Evolutionary conservation across 2,113 vertebrate genomes (phyloP).

Genomic region (Glareola pratincola): DNA sequence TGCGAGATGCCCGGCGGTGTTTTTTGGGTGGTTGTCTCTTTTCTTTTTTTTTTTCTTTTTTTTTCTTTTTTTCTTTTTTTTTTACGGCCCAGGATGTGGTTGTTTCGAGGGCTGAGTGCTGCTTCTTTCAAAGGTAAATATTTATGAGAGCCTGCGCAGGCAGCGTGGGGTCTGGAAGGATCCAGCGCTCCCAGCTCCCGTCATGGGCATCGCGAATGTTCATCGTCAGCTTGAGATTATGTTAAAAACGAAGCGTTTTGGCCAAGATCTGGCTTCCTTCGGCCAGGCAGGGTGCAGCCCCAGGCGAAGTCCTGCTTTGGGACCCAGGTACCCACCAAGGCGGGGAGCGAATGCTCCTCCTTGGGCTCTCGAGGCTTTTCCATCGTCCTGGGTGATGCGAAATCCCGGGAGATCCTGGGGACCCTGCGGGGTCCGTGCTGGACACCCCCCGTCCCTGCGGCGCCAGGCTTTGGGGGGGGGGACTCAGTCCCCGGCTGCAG

Average conservation of each 20-base stretch:
- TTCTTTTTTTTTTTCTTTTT: neutral
- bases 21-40: neutral
- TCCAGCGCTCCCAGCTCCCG: rapidly evolving
- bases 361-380: neutral
- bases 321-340: neutral
- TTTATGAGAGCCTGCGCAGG: slow-evolving; percentile 8
- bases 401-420: neutral
- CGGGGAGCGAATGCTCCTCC: rapidly evolving
- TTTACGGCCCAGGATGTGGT: slow-evolving; percentile 58
- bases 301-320: neutral
- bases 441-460: neutral
- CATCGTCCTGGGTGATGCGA: neutral
- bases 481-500: neutral
- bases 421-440: rapidly evolving
- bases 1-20: neutral
- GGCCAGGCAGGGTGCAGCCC: rapidly evolving
- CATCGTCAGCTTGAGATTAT: rapidly evolving
- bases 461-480: neutral
- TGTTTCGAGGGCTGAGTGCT: slow-evolving; percentile 21
- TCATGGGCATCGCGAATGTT: neutral
- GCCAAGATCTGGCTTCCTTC: neutral
- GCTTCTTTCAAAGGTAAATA: slow-evolving; percentile 64
- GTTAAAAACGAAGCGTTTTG: neutral
- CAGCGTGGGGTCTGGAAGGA: neutral
- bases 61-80: neutral